phyloP scores from a whole-genome alignment of 2,888 invertebrate species.

The Omphaloscelis lunosa region DNA sequence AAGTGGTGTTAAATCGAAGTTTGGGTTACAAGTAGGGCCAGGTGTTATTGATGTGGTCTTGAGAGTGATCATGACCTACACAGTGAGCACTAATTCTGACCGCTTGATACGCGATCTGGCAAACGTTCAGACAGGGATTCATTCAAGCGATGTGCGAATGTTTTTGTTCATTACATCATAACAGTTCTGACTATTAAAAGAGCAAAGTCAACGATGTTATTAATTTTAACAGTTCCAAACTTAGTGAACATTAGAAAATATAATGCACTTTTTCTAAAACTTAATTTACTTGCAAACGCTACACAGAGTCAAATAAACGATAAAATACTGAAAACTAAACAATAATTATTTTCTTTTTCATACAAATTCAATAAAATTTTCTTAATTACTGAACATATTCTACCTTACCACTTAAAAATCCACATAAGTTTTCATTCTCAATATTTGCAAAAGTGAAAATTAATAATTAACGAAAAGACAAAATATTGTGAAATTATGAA shows the following conservation, averaged over 20 bases:
- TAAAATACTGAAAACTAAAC: neutral
- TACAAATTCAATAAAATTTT: neutral
- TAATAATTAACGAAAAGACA: neutral
- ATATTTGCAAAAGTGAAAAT: neutral
- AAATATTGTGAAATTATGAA: neutral
- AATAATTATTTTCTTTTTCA: neutral
- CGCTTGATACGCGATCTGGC: slow-evolving; percentile 83
- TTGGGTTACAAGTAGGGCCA: slow-evolving; percentile 54
- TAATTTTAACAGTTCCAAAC: neutral
- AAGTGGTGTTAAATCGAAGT: slow-evolving; percentile 23
- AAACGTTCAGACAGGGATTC: slow-evolving; percentile 82
- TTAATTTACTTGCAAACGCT: neutral
- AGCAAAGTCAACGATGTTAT: slow-evolving; percentile 52
- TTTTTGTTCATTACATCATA: slow-evolving; percentile 71
- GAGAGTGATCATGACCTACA: slow-evolving; percentile 86
- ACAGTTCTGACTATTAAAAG: slow-evolving; percentile 50
- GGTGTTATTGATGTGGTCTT: slow-evolving; percentile 74
- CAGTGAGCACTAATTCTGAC: slow-evolving; percentile 79
- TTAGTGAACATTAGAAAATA: neutral
- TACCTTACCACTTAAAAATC: neutral
- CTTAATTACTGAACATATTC: neutral
- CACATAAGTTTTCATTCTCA: neutral
- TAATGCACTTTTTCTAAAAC: neutral
- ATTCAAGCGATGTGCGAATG: slow-evolving; percentile 79
- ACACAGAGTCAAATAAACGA: neutral